Conservation (phyloP, 2,113 vertebrate genomes). For the Salvator merianae region DNA sequence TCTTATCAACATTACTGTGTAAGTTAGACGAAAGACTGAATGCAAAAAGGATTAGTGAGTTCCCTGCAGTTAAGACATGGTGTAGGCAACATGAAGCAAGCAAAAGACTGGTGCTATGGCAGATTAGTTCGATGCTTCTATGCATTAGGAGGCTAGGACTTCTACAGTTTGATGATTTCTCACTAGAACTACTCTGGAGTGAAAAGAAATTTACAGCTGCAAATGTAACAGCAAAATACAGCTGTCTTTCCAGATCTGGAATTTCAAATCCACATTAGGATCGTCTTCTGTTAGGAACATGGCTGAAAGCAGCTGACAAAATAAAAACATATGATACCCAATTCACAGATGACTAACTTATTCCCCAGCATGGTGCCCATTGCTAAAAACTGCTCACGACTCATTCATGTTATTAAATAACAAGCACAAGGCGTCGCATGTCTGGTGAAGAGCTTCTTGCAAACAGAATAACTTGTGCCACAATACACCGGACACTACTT, state of each 20-base stretch:
- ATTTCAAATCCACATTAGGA: neutral
- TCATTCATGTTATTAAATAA: neutral
- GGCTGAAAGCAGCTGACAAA: neutral
- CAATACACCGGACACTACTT: neutral
- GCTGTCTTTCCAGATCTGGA: neutral
- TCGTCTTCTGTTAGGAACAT: neutral
- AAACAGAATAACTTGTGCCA: neutral
- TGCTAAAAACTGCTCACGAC: neutral
- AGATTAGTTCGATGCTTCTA: neutral
- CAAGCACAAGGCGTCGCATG: neutral
- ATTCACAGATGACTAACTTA: neutral
- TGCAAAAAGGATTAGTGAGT: neutral
- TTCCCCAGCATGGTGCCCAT: neutral
- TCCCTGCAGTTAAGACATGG: constrained; percentile 31
- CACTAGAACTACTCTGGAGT: neutral
- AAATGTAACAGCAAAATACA: neutral
- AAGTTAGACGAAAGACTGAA: neutral
- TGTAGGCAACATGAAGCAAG: neutral
- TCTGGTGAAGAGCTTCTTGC: neutral
- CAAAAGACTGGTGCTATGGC: neutral
- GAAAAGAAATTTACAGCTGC: neutral
- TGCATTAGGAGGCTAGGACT: neutral
- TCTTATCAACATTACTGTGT: neutral
- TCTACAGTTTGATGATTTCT: neutral
- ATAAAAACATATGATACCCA: neutral